These are phyloP conservation scores for human DNA, from an alignment of 2,113 vertebrate species.

Conservation along the genomic window GRCh38 chrX:50389001-50389500, in stretches of 20 bases:
- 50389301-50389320: background rate
- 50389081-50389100: background rate
- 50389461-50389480: background rate
- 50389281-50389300: background rate
- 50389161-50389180: background rate
- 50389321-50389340: background rate
- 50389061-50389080: slow-evolving; percentile 7
- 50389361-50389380: slow-evolving; percentile 24
- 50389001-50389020: background rate
- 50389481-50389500: background rate
- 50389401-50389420: slow-evolving; percentile 34
- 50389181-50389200: slow-evolving; percentile 9
- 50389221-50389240: background rate
- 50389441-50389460: background rate
- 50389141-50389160: background rate
- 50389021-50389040: background rate
- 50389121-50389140: background rate
- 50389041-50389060: background rate
- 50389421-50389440: slow-evolving; percentile 17
- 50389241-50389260: background rate
- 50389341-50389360: background rate
- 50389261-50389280: background rate
- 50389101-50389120: slow-evolving; percentile 18
- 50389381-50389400: background rate
- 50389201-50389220: slow-evolving; percentile 24